Conservation (phyloP, 2,797 vertebrate genomes). For the Liasis olivaceus region DNA sequence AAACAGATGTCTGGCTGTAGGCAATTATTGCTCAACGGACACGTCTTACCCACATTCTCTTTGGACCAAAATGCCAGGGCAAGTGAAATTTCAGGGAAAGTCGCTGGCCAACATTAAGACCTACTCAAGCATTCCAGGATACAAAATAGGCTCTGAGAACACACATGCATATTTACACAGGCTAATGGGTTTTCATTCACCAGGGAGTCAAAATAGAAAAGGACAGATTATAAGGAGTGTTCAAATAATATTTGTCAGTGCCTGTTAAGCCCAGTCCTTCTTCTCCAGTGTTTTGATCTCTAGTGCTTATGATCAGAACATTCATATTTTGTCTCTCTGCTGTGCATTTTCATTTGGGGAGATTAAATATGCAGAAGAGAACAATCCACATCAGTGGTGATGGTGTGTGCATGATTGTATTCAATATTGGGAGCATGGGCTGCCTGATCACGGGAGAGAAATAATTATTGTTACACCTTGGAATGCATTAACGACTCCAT, state of each 20-base stretch:
- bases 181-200: conserved; percentile 42
- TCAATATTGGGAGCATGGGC: neutral
- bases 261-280: conserved; percentile 29
- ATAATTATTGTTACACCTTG: conserved; percentile 76
- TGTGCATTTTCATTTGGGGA: conserved; percentile 61
- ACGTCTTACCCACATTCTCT: conserved; percentile 49
- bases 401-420: neutral
- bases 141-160: conserved; percentile 29
- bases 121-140: neutral
- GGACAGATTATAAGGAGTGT: conserved; percentile 34
- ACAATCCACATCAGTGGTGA: conserved; percentile 48
- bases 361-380: conserved; percentile 72
- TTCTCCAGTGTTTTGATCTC: conserved; percentile 45
- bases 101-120: conserved; percentile 50
- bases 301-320: conserved; percentile 33
- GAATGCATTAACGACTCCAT: conserved; percentile 79
- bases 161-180: neutral
- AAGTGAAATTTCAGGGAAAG: conserved; percentile 35
- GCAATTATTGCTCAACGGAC: conserved; percentile 52
- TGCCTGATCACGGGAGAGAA: conserved; percentile 54
- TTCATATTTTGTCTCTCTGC: conserved; percentile 46
- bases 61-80: conserved; percentile 47
- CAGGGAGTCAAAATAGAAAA: conserved; percentile 54
- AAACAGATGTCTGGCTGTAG: conserved; percentile 63
- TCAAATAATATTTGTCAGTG: conserved; percentile 49